These are phyloP conservation scores for Albula goreensis DNA, from an alignment of 2,113 vertebrate species.

Conservation along the genomic window DNA sequence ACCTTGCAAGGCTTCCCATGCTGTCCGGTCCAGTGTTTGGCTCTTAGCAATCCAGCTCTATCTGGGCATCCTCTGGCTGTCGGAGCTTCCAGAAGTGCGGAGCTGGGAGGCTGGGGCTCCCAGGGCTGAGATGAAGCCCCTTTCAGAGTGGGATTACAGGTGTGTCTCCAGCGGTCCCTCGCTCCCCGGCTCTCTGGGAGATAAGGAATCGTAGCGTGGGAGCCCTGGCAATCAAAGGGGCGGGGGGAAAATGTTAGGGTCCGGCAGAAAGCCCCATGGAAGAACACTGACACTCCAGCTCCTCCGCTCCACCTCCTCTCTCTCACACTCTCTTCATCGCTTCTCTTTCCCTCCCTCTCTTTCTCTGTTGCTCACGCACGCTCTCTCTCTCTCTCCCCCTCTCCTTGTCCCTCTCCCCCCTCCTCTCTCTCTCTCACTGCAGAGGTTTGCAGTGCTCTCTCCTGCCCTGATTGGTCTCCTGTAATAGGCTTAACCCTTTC, in stretches of 20 bases:
- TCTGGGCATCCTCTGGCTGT: background rate
- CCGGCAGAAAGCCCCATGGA: background rate
- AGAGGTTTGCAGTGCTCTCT: slow-evolving; percentile 91
- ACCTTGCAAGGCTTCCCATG: background rate
- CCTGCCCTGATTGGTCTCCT: slow-evolving; percentile 94
- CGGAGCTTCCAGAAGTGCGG: background rate
- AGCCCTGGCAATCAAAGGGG: background rate
- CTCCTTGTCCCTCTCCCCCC: slow-evolving; percentile 45
- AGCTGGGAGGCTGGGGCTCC: background rate
- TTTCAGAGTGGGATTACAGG: background rate
- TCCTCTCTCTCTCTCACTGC: slow-evolving; percentile 83
- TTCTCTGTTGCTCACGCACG: slow-evolving; percentile 69
- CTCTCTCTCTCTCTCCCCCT: slow-evolving; percentile 43
- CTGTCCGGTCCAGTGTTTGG: background rate
- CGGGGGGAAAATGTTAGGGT: background rate
- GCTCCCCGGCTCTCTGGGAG: background rate
- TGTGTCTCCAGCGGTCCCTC: background rate
- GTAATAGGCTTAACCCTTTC: slow-evolving; percentile 88
- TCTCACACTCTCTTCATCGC: background rate
- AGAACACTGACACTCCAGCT: background rate
- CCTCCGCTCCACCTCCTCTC: background rate
- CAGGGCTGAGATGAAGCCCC: background rate
- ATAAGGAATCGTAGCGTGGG: background rate
- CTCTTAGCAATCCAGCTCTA: background rate
- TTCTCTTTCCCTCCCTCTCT: slow-evolving; percentile 55